Evolutionary conservation across 2,797 vertebrate species (phyloP).

Genomic region (Ctenopoma kingsleyae): DNA sequence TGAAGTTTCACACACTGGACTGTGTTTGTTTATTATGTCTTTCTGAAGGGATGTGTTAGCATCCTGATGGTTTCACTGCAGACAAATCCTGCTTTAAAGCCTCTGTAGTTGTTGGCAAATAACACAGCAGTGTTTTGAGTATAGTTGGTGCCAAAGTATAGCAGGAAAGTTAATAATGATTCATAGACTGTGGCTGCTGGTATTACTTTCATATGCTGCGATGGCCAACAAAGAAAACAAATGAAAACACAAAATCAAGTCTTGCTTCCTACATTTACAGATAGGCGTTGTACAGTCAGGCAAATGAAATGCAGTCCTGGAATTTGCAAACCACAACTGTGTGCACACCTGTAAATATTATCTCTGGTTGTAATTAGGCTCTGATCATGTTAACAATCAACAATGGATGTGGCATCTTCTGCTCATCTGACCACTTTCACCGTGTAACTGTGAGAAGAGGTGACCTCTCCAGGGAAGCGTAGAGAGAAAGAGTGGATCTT

Average conservation of each 20-base stretch:
- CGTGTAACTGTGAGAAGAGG: conserved; percentile 42
- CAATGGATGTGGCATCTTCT: conserved; percentile 39
- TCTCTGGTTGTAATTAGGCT: conserved; percentile 62
- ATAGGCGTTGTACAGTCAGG: neutral
- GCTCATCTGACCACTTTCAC: conserved; percentile 44
- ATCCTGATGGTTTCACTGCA: conserved; percentile 42
- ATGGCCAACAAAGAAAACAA: neutral
- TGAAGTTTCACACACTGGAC: conserved; percentile 12
- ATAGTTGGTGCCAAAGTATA: conserved; percentile 35
- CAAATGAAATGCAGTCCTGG: neutral
- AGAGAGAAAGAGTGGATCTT: conserved; percentile 62
- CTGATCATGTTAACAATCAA: conserved; percentile 59
- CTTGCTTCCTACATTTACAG: conserved; percentile 13
- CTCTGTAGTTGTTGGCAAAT: conserved; percentile 27
- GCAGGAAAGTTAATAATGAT: conserved; percentile 32
- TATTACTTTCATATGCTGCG: conserved; percentile 8
- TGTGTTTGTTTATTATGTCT: conserved; percentile 42
- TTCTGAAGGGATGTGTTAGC: conserved; percentile 45
- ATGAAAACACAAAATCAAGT: conserved; percentile 19
- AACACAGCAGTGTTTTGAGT: conserved; percentile 28
- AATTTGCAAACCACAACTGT: conserved; percentile 12
- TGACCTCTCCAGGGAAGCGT: conserved; percentile 60
- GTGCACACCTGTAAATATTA: conserved; percentile 44
- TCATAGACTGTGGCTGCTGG: conserved; percentile 13
- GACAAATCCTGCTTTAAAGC: conserved; percentile 36